Evolutionary conservation across 2,888 invertebrate genomes (phyloP).

Genomic region (Drosophila niveifrons): DNA sequence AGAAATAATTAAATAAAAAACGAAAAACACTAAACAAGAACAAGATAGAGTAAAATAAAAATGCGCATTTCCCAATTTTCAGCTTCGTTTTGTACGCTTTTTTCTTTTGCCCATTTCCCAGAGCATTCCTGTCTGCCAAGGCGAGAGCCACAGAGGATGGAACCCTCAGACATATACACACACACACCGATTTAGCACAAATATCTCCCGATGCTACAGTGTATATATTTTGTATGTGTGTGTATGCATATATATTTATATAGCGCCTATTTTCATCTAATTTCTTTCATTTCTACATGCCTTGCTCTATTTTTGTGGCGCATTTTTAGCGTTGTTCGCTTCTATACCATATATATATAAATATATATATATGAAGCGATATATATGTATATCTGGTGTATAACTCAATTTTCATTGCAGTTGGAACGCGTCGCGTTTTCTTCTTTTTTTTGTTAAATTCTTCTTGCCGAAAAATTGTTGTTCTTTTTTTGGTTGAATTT

Average conservation of each 20-base stretch:
- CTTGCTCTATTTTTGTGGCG: conserved; percentile 75
- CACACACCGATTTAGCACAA: conserved; percentile 63
- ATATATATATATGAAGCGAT: conserved; percentile 16
- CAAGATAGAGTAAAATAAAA: conserved; percentile 20
- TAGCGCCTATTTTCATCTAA: conserved; percentile 78
- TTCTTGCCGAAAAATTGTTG: conserved; percentile 32
- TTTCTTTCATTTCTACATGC: conserved; percentile 75
- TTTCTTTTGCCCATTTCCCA: conserved; percentile 54
- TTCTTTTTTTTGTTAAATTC: conserved; percentile 24
- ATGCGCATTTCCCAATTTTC: conserved; percentile 55
- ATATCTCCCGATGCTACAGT: conserved; percentile 52
- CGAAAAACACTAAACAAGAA: neutral
- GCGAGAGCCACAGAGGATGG: conserved; percentile 40
- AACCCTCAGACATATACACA: conserved; percentile 34
- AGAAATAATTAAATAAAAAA: conserved; percentile 25
- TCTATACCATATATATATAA: conserved; percentile 54
- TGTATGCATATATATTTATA: conserved; percentile 55
- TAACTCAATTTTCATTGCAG: conserved; percentile 72
- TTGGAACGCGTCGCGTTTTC: conserved; percentile 37
- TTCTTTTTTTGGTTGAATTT: conserved; percentile 30
- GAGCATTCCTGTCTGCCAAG: conserved; percentile 68
- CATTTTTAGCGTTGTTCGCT: conserved; percentile 71
- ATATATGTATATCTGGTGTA: conserved; percentile 30
- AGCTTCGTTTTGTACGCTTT: conserved; percentile 44
- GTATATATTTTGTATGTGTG: conserved; percentile 19